Conservation (phyloP, 1,140 invertebrate genomes). For the Pseudomyrmex gracilis region DNA sequence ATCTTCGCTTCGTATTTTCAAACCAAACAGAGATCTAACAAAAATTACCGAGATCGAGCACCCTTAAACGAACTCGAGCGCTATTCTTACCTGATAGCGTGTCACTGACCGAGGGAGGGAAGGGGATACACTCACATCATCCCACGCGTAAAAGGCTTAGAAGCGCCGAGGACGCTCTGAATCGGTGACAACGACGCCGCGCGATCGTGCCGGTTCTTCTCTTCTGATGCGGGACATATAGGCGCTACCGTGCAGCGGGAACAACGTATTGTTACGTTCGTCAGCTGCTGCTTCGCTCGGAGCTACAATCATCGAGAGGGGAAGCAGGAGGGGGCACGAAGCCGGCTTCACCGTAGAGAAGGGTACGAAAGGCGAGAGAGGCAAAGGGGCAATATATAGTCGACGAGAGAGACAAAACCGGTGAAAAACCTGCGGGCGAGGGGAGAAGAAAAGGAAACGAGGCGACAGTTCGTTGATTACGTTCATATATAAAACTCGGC, state of each 20-base stretch:
- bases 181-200: constrained; percentile 29
- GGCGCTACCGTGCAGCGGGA: constrained; percentile 56
- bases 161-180: constrained; percentile 13
- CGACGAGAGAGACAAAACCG: constrained; percentile 10
- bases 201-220: constrained; percentile 37
- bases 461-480: constrained; percentile 13
- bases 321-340: constrained; percentile 9
- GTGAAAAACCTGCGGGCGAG: neutral
- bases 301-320: constrained; percentile 46
- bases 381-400: constrained; percentile 16
- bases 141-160: constrained; percentile 11
- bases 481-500: constrained; percentile 18
- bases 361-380: constrained; percentile 24
- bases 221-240: constrained; percentile 43
- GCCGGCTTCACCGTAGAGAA: constrained; percentile 36
- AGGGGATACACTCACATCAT: constrained; percentile 25
- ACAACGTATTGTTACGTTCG: constrained; percentile 73
- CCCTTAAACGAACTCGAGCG: neutral
- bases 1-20: neutral
- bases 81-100: constrained; percentile 29
- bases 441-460: constrained; percentile 29
- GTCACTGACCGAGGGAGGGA: neutral
- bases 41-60: neutral
- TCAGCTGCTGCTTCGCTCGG: constrained; percentile 73
- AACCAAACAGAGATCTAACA: neutral